Evolutionary conservation across 2,113 vertebrate genomes (phyloP).

Genomic region (Helogale parvula): DNA sequence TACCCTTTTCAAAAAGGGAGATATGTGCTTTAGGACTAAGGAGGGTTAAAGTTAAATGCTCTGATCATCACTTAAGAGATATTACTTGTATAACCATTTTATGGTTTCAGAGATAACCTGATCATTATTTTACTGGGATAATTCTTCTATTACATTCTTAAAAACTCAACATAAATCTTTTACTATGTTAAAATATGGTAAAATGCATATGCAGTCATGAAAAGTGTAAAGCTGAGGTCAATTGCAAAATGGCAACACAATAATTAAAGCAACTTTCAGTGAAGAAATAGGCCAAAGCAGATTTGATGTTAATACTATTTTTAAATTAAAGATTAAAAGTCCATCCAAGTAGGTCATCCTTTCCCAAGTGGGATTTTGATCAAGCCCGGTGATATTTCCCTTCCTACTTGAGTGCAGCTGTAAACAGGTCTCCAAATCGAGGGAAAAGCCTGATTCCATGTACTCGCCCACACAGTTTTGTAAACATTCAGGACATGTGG

Average conservation of each 20-base stretch:
- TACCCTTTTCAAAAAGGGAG: neutral
- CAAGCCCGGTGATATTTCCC: neutral
- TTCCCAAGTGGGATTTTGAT: slow-evolving; percentile 54
- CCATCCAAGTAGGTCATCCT: neutral
- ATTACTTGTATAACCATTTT: neutral
- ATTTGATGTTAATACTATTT: slow-evolving; percentile 19
- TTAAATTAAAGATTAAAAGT: slow-evolving; percentile 31
- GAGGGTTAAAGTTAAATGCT: neutral
- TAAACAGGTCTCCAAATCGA: slow-evolving; percentile 79
- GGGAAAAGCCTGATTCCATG: slow-evolving; percentile 67
- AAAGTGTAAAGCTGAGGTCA: neutral
- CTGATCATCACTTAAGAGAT: neutral
- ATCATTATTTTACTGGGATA: neutral
- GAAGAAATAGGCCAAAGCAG: slow-evolving; percentile 57
- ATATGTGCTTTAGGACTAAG: too few relatives aligned
- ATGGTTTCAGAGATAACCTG: neutral
- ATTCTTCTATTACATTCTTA: slow-evolving; percentile 57
- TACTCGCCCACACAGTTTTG: slow-evolving; percentile 80
- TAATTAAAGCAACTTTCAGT: slow-evolving; percentile 17
- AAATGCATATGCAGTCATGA: slow-evolving; percentile 8
- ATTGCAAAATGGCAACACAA: slow-evolving; percentile 58
- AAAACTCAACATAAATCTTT: slow-evolving; percentile 63
- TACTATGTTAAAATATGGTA: slow-evolving; percentile 63
- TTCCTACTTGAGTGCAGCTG: slow-evolving; percentile 46
- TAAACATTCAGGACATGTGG: slow-evolving; percentile 84